Conservation (phyloP, 2,113 vertebrate species). For the Erythrolamprus reginae region DNA sequence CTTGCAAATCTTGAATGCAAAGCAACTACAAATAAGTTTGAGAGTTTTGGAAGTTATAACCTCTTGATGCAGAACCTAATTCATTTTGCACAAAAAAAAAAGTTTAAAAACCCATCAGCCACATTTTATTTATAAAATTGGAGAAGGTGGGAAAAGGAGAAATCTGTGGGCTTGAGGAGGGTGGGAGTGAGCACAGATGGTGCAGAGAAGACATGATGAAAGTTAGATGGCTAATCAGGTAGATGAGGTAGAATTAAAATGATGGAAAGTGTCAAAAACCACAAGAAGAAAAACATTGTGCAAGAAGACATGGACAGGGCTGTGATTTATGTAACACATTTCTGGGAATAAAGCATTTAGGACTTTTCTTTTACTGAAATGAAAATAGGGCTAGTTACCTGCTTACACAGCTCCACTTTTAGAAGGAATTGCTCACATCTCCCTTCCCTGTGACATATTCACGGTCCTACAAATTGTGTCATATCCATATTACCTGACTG, state of each 20-base stretch:
- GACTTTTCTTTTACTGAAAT: background rate
- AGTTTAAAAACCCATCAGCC: background rate
- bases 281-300: background rate
- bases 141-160: background rate
- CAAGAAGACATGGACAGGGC: background rate
- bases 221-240: background rate
- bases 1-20: background rate
- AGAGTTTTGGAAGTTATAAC: background rate
- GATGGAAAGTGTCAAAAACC: background rate
- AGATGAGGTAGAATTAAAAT: background rate
- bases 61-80: background rate
- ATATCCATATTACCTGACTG: background rate
- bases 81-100: background rate
- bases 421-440: background rate
- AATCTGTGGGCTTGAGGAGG: background rate
- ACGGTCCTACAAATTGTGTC: background rate
- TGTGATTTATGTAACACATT: slow-evolving; percentile 4
- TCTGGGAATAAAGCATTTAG: background rate
- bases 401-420: background rate
- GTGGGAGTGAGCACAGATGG: background rate
- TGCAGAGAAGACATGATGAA: background rate
- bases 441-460: background rate
- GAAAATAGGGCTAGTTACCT: background rate
- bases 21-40: background rate
- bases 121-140: background rate